A percentile compares a stretch with the other conserved stretches of the same genome.
These are phyloP conservation scores for Misgurnus anguillicaudatus DNA, from an alignment of 2,113 vertebrate species.

Conservation along the genomic window DNA sequence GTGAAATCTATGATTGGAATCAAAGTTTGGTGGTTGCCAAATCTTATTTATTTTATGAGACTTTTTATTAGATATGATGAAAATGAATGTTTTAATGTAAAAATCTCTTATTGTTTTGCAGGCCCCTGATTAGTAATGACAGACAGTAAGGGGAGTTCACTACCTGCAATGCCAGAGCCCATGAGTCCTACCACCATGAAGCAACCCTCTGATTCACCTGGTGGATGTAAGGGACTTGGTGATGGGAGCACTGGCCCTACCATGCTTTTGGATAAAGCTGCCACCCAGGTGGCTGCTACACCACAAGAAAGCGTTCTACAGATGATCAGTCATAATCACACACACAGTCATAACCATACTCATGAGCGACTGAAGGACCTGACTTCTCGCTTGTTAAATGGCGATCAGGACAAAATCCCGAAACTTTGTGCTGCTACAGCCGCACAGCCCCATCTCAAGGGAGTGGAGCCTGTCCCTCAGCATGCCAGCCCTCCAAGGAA, in stretches of 20 bases:
- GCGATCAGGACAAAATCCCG: slow-evolving; percentile 81
- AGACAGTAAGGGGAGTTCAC: slow-evolving; percentile 81
- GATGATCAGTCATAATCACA: slow-evolving; percentile 83
- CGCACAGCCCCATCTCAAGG: slow-evolving; percentile 80
- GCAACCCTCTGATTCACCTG: slow-evolving; percentile 85
- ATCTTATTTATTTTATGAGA: too few relatives aligned
- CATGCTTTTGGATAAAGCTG: slow-evolving; percentile 85
- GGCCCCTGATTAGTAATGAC: slow-evolving; percentile 67
- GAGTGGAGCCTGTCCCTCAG: slow-evolving; percentile 78
- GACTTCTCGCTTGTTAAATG: slow-evolving; percentile 89
- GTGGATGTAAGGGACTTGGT: slow-evolving; percentile 78
- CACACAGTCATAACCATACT: slow-evolving; percentile 62
- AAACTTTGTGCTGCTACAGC: slow-evolving; percentile 73
- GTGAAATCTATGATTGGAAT: too few relatives aligned
- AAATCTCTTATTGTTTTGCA: slow-evolving; percentile 37
- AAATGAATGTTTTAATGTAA: too few relatives aligned
- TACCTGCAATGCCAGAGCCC: slow-evolving; percentile 82
- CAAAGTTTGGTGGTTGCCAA: too few relatives aligned
- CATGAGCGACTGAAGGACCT: slow-evolving; percentile 90
- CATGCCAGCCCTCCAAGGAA: slow-evolving; percentile 77
- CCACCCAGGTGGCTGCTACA: slow-evolving; percentile 82
- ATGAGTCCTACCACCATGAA: slow-evolving; percentile 88
- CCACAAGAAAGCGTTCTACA: slow-evolving; percentile 87
- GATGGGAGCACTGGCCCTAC: slow-evolving; percentile 85
- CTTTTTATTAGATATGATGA: too few relatives aligned